phyloP scores from a whole-genome alignment of 1,140 invertebrate species.

The Portunus trituberculatus region DNA sequence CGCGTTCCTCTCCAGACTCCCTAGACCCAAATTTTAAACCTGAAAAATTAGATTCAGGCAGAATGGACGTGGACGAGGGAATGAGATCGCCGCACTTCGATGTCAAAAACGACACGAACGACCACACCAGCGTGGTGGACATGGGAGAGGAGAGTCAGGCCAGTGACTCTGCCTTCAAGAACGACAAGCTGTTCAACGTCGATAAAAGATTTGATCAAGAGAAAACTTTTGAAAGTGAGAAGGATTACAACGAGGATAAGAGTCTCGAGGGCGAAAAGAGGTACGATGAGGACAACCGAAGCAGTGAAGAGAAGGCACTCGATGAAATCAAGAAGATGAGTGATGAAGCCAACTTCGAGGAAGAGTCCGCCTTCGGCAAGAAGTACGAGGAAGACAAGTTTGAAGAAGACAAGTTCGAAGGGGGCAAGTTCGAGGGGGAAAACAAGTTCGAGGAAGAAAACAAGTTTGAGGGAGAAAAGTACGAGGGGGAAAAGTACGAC shows the following conservation, averaged over 20 bases:
- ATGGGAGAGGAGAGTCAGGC: conserved; percentile 55
- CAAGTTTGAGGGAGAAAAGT: conserved; percentile 35
- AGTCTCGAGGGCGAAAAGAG: conserved; percentile 43
- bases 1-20: conserved; percentile 53
- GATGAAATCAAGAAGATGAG: conserved; percentile 45
- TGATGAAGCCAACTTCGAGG: conserved; percentile 30
- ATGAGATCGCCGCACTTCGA: conserved; percentile 62
- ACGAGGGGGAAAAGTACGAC: conserved; percentile 41
- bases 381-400: conserved; percentile 39
- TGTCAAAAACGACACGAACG: conserved; percentile 26
- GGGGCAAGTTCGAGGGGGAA: conserved; percentile 38
- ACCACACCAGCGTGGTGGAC: conserved; percentile 32
- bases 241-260: conserved; percentile 44
- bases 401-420: conserved; percentile 52
- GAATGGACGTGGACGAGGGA: conserved; percentile 71
- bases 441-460: conserved; percentile 51
- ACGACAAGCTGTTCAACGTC: conserved; percentile 50
- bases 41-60: conserved; percentile 41
- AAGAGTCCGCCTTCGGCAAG: neutral
- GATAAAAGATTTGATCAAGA: conserved; percentile 64
- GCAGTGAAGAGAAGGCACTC: conserved; percentile 48
- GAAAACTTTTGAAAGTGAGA: conserved; percentile 58
- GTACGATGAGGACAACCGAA: conserved; percentile 48
- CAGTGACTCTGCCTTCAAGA: conserved; percentile 34
- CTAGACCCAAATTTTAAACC: conserved; percentile 42